Conservation (phyloP, 2,113 vertebrate genomes). For the Macrotis lagotis region DNA sequence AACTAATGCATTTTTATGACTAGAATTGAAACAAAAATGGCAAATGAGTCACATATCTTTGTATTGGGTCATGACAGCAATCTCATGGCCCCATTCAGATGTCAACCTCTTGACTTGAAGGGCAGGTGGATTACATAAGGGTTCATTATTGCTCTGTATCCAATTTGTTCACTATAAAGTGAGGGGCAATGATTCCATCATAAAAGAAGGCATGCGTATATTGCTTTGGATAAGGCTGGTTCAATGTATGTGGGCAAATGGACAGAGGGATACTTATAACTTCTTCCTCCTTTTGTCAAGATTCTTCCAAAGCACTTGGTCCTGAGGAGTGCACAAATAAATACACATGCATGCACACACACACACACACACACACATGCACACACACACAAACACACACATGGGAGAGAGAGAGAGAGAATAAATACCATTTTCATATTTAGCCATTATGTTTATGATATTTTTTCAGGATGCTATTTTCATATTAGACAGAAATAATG, state of each 20-base stretch:
- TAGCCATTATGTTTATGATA: not conserved
- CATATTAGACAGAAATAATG: conserved; percentile 1
- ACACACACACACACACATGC: not conserved
- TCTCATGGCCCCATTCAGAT: conserved; percentile 68
- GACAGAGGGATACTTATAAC: not conserved
- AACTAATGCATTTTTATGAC: conserved; percentile 78
- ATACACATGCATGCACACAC: not conserved
- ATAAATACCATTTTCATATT: not conserved
- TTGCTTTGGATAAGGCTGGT: conserved; percentile 50
- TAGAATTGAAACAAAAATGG: conserved; percentile 72
- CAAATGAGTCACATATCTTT: conserved; percentile 73
- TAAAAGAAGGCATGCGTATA: conserved; percentile 44
- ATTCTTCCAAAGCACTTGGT: not conserved
- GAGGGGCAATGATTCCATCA: conserved; percentile 47
- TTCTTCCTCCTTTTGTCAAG: conserved; percentile 3
- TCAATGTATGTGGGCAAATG: not conserved
- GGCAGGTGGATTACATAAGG: conserved; percentile 67
- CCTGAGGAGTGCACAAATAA: not conserved
- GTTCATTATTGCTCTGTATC: conserved; percentile 71
- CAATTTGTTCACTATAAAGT: conserved; percentile 71
- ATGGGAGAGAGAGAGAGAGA: not conserved
- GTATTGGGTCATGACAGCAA: conserved; percentile 74
- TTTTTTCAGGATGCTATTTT: not conserved
- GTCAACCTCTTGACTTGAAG: conserved; percentile 71
- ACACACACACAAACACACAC: too few species aligned